A percentile compares a stretch with the other conserved stretches of the same genome.
phyloP scores from a whole-genome alignment of 35 echinoderm and acorn worm genomes.

The Holothuria glaberrima region DNA sequence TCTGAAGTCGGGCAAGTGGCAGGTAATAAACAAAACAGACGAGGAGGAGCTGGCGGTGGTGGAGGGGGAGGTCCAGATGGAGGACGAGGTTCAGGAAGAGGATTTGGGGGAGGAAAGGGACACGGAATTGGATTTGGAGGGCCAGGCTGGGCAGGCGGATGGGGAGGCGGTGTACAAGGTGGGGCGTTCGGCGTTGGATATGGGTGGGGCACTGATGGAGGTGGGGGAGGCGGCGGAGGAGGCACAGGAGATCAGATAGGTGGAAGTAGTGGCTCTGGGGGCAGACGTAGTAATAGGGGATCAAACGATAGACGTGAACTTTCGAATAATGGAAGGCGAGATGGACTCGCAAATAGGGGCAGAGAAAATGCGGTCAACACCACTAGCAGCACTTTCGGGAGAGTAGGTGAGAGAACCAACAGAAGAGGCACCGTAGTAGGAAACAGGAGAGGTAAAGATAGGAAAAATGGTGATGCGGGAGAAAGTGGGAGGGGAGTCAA shows the following conservation, averaged over 20 bases:
- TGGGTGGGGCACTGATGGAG: background rate
- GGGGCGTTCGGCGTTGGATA: background rate
- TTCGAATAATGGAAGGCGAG: too few relatives aligned
- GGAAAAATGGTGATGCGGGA: too few relatives aligned
- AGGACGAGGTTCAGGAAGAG: background rate
- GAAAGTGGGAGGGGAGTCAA: background rate
- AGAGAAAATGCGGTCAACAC: background rate
- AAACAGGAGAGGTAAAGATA: too few relatives aligned
- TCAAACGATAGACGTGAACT: background rate
- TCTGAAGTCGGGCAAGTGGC: background rate
- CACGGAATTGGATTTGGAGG: slow-evolving; percentile 2
- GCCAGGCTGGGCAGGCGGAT: background rate
- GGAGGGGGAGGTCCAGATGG: slow-evolving; percentile 13
- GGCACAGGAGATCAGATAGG: background rate
- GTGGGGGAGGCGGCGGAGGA: background rate
- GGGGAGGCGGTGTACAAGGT: background rate
- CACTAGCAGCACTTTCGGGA: too few relatives aligned
- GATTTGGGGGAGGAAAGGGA: background rate
- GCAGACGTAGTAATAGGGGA: background rate
- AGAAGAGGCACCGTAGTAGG: too few relatives aligned
- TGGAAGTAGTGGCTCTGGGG: background rate
- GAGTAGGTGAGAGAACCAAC: too few relatives aligned
- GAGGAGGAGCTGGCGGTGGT: background rate
- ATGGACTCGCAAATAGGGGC: too few relatives aligned
- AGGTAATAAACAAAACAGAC: slow-evolving; percentile 2